Evolutionary conservation across 2,797 vertebrate genomes (phyloP).

Genomic region (Lacerta viridis): DNA sequence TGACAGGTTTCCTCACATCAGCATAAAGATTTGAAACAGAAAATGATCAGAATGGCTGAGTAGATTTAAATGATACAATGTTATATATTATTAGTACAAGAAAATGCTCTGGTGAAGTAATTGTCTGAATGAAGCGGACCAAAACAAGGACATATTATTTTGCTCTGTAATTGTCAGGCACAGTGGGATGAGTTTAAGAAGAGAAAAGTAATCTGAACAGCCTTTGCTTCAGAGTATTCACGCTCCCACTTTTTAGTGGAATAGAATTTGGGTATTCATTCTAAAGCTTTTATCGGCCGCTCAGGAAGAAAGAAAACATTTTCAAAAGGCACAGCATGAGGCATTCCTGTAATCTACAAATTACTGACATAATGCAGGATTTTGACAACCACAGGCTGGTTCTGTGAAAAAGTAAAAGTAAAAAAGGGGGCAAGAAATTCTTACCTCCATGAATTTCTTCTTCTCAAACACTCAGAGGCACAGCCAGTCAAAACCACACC

Average conservation of each 20-base stretch:
- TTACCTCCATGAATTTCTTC: no score
- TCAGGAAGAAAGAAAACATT: conserved; percentile 14
- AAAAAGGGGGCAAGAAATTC: no score
- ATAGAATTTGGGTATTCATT: conserved; percentile 15
- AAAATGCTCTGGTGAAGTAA: background rate
- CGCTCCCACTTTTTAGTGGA: background rate
- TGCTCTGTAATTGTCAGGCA: conserved; percentile 2
- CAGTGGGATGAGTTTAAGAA: background rate
- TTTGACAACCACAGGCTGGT: background rate
- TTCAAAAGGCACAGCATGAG: conserved; percentile 28
- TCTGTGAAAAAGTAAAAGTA: background rate
- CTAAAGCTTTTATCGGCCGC: conserved; percentile 4
- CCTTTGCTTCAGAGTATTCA: background rate
- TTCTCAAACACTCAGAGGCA: no score
- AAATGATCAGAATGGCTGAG: conserved; percentile 13
- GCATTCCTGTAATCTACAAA: background rate
- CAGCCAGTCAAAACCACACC: no score
- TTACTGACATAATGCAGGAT: background rate
- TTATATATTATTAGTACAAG: conserved; percentile 8
- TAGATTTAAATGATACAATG: conserved; percentile 29
- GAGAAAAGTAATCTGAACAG: background rate
- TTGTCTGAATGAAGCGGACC: conserved; percentile 39
- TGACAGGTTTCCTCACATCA: conserved; percentile 12
- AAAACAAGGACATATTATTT: conserved; percentile 25
- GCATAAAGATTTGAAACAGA: conserved; percentile 24